Evolutionary conservation across 1,140 invertebrate species (phyloP), one percentile per base, ranked within the genome.

Genomic region (Platyscapa corneri): DNA sequence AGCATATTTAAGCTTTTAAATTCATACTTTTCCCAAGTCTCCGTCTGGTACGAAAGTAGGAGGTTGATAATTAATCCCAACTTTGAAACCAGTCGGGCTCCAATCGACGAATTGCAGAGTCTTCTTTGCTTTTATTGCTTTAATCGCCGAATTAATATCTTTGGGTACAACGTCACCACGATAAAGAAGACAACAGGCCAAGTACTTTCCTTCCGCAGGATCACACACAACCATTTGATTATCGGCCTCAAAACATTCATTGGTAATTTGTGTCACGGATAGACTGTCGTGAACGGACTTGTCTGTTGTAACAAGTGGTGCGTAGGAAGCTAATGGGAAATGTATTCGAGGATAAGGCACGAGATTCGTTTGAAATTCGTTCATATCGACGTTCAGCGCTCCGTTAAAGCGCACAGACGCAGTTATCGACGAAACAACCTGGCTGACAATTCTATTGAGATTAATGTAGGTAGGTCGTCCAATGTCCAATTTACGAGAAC

Each of bases 361-460:
- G 74, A 96, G 91, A 91, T 95, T 95, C 0, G 95, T 95, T 92
- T 96, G 96, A 93, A 97, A 97, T 92, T 97, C 97, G 0, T 96
- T 97, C 82, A 97, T 93, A 91, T 97, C 97, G 65, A 96, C 96
- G 49, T 89, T 89, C 0, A 89, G 64, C 0, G 87, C 86, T 0
- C 88, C 88, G 32, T 89, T 84, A 42, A 97, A 97, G 42, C 97
- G 93, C 23, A 97, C 91, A 20, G 96, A 96, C 8, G 96, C 96
- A 3, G 96, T 97, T 83, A 97, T 96, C 6, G 96, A 96, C 0
- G 96, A 96, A 30, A 97, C 96, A 75, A 97, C 96, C 93, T 97
- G 95, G 34, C 95, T 95, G 86, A 96, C 95, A 20, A 96, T 89
- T 46, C 95, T 91, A 89, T 96, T 96, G 87, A 96, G 91, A 90